Conservation (phyloP, 2,797 vertebrate genomes). For the Lutjanus argentimaculatus region DNA sequence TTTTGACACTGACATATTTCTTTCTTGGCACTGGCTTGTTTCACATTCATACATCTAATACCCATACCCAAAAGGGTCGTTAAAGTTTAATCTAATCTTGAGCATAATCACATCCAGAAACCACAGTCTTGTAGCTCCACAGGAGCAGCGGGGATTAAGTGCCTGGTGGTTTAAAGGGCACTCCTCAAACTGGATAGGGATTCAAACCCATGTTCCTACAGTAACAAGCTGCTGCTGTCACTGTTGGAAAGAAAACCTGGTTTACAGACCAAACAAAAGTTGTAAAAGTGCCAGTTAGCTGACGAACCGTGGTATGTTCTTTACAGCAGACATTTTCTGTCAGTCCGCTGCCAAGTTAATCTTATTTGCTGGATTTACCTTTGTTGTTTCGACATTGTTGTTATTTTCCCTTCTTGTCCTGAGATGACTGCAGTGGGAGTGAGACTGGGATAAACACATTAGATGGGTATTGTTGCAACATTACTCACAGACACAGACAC, state of each 20-base stretch:
- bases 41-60: conserved; percentile 13
- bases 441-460: conserved; percentile 3
- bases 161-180: conserved; percentile 29
- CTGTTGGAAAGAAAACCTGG: neutral
- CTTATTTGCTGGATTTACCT: conserved; percentile 7
- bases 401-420: conserved; percentile 4
- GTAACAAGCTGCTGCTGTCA: conserved; percentile 3
- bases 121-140: conserved; percentile 29
- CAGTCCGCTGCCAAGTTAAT: neutral
- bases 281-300: neutral
- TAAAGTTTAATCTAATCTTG: conserved; percentile 45
- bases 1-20: neutral
- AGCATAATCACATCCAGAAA: conserved; percentile 43
- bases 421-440: conserved; percentile 10
- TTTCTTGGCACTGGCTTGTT: conserved; percentile 24
- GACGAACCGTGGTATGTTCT: neutral
- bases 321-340: neutral
- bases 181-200: conserved; percentile 8
- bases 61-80: conserved; percentile 18
- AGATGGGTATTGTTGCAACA: neutral
- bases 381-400: conserved; percentile 4
- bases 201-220: neutral
- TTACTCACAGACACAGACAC: neutral
- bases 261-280: neutral
- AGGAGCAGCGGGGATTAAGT: conserved; percentile 23